phyloP scores from a whole-genome alignment of 92 coral and sea anemone genomes.

The Epizoanthus stellaris region DNA sequence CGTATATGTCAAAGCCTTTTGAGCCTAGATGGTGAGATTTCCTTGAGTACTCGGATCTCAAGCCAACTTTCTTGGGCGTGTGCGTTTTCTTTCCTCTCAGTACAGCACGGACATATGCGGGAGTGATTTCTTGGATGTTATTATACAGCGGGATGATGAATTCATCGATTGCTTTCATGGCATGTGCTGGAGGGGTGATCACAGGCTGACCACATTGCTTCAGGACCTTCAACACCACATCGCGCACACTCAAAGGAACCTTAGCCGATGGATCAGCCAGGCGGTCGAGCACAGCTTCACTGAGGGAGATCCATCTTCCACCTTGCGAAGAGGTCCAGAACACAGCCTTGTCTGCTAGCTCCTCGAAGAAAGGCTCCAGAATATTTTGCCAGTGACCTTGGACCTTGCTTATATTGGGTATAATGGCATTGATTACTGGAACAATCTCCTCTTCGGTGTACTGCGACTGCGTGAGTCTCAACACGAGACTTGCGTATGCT shows the following conservation, averaged over 20 bases:
- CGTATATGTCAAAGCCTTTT: background rate
- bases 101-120: conserved; percentile 72
- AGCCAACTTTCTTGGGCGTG: background rate
- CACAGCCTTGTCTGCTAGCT: conserved; percentile 68
- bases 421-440: conserved; percentile 68
- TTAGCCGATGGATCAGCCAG: conserved; percentile 63
- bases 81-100: conserved; percentile 44
- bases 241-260: conserved; percentile 66
- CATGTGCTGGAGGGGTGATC: conserved; percentile 74
- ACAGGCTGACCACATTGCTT: conserved; percentile 74
- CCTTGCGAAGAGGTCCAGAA: conserved; percentile 86
- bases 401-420: conserved; percentile 81
- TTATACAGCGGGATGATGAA: conserved; percentile 56
- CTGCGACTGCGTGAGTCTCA: conserved; percentile 68
- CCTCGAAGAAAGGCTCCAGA: conserved; percentile 78
- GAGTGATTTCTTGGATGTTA: conserved; percentile 74
- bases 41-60: background rate
- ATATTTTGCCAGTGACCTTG: conserved; percentile 92
- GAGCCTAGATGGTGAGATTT: background rate
- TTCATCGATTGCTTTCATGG: conserved; percentile 78
- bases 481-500: conserved; percentile 79
- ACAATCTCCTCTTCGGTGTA: conserved; percentile 60
- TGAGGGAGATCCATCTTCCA: conserved; percentile 84
- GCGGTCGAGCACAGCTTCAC: conserved; percentile 83
- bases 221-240: conserved; percentile 71